Percentiles rank a stretch among this genome's conserved stretches.
These are phyloP conservation scores for Diadema setosum DNA, from an alignment of 35 echinoderm and acorn worm genomes.

Conservation along the genomic window DNA sequence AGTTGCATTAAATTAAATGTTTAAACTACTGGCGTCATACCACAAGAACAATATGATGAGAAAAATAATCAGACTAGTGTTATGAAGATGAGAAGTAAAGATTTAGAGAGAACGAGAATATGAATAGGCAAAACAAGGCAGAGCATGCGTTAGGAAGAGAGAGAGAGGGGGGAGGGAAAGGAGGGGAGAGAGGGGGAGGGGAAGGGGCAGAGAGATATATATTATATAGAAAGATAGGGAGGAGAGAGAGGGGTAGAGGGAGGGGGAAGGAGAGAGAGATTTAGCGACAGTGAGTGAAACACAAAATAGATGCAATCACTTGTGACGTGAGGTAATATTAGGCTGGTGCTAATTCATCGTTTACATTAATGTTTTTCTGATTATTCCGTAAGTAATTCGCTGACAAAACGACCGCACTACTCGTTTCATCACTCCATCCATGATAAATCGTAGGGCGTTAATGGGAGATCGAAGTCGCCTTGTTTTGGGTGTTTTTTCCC, in stretches of 20 bases:
- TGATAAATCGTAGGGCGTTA: neutral
- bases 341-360: constrained; percentile 9
- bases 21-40: too few relatives aligned
- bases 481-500: too few relatives aligned
- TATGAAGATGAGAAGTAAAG: neutral
- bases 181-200: neutral
- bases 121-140: neutral
- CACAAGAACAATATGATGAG: too few relatives aligned
- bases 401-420: neutral
- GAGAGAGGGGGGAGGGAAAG: neutral
- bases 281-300: neutral
- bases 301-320: neutral
- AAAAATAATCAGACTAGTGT: too few relatives aligned
- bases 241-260: neutral
- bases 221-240: neutral
- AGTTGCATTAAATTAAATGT: too few relatives aligned
- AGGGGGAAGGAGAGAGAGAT: neutral
- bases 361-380: constrained; percentile 36
- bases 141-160: neutral
- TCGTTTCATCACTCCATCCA: neutral
- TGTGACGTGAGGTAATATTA: constrained; percentile 5
- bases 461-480: too few relatives aligned
- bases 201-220: neutral
- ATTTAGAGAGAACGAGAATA: neutral
- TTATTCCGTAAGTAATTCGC: constrained; percentile 10